Evolutionary conservation across 1,140 invertebrate genomes (phyloP), one percentile per base, ranked within the genome.

Genomic region (Plectus sambesii): DNA sequence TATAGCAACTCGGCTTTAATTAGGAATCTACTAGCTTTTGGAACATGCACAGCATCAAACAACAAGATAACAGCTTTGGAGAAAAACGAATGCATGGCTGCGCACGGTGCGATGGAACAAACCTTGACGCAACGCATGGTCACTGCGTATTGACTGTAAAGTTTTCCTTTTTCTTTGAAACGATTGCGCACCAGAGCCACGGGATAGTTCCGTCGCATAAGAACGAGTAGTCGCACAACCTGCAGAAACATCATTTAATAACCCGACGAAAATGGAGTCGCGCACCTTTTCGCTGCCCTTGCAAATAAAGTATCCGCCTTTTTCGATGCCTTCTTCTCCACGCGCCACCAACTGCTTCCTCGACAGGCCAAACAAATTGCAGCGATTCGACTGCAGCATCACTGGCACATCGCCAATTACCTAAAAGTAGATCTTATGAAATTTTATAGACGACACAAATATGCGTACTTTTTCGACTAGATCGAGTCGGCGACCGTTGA

Each of bases 261-360:
- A 55, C 27, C 2, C 6, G 22, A 52, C 12, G n/a, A n/a, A n/a
- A n/a, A n/a, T n/a, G n/a, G n/a, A n/a, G n/a, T n/a, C n/a, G n/a
- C 15, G 9, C 15, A 66, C 58, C 42, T 67, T 67, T 53, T 67
- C 64, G 17, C 58, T 62, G 22, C 64, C 64, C 38, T 69, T 68
- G 6, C 49, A 49, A n/a, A 67, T 50, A 42, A 67, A 67, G 49
- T 67, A 67, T 9, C 64, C 64, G 33, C 64, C 64, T 35, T 52
- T 53, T 51, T 67, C 64, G 5, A 56, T 36, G 2, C 46, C 47
- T 53, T 67, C 64, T 52, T 67, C 64, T 5, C 66, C 66, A 23
- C 45, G 45, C 26, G 33, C 24, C 12, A 62, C 46, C 12, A 67
- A 37, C 42, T 67, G 26, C 23, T 61, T 25, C 35, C 48, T 36